A percentile compares a stretch with the other conserved stretches of the same genome.
phyloP scores from a whole-genome alignment of 2,797 vertebrate genomes.

The Myiothlypis coronata region DNA sequence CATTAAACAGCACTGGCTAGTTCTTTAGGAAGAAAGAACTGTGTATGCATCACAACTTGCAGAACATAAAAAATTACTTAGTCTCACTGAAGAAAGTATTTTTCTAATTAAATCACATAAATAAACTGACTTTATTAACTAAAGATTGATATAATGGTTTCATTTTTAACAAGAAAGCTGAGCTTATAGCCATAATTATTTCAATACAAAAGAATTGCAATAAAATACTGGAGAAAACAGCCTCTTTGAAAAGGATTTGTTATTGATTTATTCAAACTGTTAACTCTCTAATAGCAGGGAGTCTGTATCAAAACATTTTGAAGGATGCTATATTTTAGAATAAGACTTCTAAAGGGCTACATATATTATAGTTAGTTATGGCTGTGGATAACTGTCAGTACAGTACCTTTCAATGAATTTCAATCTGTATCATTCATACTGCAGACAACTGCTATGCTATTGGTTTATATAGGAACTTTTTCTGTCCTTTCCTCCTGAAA shows the following conservation, averaged over 20 bases:
- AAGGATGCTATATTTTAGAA: neutral
- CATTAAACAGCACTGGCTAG: neutral
- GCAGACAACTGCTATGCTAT: neutral
- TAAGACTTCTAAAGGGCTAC: neutral
- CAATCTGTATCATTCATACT: neutral
- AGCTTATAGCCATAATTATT: neutral
- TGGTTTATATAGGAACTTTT: neutral
- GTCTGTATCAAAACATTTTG: neutral
- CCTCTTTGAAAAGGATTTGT: neutral
- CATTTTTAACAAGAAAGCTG: neutral
- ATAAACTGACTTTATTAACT: neutral
- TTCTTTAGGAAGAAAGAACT: neutral
- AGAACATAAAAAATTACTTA: neutral
- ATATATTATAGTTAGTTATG: neutral
- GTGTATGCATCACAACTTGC: neutral
- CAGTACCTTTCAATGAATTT: neutral
- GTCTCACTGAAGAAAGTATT: neutral
- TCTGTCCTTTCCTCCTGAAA: neutral
- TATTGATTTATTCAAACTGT: neutral
- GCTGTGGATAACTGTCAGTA: neutral
- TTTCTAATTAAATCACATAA: neutral
- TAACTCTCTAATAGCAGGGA: neutral
- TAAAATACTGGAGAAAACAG: neutral
- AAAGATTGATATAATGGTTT: neutral
- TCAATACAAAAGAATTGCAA: neutral